Percentiles rank a stretch among this genome's conserved stretches.
Evolutionary conservation across 1,140 invertebrate genomes (phyloP).

Genomic region (Drosophila albomicans): DNA sequence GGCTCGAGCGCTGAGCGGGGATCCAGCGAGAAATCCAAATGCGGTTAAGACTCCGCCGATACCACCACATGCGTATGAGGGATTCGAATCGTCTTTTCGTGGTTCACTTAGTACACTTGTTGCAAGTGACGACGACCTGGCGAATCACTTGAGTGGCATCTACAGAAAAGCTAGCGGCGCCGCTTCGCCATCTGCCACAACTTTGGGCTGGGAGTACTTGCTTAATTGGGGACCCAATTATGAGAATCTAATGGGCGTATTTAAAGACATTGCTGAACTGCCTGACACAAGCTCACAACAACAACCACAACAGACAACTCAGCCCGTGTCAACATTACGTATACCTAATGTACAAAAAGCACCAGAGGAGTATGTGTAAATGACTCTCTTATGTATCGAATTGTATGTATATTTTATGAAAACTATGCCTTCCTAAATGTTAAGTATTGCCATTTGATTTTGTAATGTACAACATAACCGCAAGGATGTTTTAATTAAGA

Average conservation of each 20-base stretch:
- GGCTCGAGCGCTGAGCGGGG: slow-evolving; percentile 87
- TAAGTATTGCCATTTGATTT: slow-evolving; percentile 72
- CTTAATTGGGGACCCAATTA: slow-evolving; percentile 98
- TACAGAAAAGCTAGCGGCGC: slow-evolving; percentile 92
- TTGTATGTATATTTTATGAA: slow-evolving; percentile 45
- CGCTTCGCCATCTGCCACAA: slow-evolving; percentile 88
- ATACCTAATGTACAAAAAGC: slow-evolving; percentile 90
- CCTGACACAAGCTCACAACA: slow-evolving; percentile 89
- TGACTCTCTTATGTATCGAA: slow-evolving; percentile 8
- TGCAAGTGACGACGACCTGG: slow-evolving; percentile 95
- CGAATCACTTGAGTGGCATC: slow-evolving; percentile 89
- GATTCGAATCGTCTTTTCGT: slow-evolving; percentile 96
- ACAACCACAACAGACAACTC: slow-evolving; percentile 44
- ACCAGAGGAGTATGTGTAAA: slow-evolving; percentile 92
- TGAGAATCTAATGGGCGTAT: slow-evolving; percentile 96
- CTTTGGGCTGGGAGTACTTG: slow-evolving; percentile 96
- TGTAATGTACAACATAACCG: slow-evolving; percentile 74
- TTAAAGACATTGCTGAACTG: slow-evolving; percentile 97
- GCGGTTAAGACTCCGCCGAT: slow-evolving; percentile 87
- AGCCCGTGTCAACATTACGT: slow-evolving; percentile 86
- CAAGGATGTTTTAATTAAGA: slow-evolving; percentile 16
- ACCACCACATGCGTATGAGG: slow-evolving; percentile 92
- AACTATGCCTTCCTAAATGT: slow-evolving; percentile 24
- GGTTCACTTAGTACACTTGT: slow-evolving; percentile 96
- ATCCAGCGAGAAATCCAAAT: slow-evolving; percentile 81